Conservation (phyloP, 2,888 invertebrate genomes). For the Rhopalosiphum nymphaeae region DNA sequence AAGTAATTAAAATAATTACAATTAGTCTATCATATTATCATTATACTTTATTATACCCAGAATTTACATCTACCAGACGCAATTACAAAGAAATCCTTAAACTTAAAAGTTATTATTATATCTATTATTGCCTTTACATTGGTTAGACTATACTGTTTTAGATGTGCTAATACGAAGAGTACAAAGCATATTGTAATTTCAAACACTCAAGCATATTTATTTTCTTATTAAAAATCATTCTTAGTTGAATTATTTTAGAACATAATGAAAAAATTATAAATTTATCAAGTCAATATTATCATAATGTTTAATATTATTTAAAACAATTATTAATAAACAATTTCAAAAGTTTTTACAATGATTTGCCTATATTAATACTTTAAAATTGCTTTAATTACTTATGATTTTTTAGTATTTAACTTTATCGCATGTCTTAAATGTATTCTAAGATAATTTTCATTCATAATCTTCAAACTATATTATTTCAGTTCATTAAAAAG, state of each 20-base stretch:
- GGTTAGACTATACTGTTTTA: neutral
- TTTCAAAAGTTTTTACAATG: neutral
- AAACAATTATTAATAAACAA: slow-evolving; percentile 11
- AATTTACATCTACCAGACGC: neutral
- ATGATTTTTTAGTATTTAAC: neutral
- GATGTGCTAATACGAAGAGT: neutral
- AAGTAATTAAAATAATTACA: neutral
- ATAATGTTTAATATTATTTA: neutral
- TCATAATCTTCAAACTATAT: neutral
- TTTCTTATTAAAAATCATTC: neutral
- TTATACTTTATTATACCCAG: neutral
- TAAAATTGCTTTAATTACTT: neutral
- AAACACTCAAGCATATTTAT: neutral
- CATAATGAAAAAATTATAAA: neutral
- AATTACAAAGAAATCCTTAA: neutral
- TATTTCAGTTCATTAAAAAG: neutral
- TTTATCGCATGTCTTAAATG: neutral
- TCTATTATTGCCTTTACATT: neutral
- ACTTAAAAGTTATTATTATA: no score
- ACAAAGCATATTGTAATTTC: neutral
- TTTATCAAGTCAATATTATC: neutral
- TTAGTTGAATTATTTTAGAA: neutral
- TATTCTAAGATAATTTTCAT: neutral
- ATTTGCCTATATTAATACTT: neutral
- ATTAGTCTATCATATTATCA: neutral